Base-by-base conservation (phyloP, 2,113 vertebrate genomes). In the Oncorhynchus kisutch region DNA sequence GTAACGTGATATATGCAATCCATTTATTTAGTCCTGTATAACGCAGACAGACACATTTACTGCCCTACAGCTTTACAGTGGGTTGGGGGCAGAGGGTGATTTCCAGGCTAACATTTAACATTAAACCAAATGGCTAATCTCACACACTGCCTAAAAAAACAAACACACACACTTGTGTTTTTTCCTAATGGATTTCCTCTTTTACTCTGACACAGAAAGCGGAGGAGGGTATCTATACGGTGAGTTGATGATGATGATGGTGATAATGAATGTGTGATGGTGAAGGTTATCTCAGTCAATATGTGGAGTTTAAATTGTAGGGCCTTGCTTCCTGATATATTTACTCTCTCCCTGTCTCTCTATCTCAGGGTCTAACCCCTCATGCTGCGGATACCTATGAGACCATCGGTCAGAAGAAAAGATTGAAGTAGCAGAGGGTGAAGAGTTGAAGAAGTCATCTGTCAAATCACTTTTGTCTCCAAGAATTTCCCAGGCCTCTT, bases 381-480 rank as follows among this genome's bases (percentile, higher is more conserved):
- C 91, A 66, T 0, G 67, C 54, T 14, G 25, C 72, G 22, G 92
- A 92, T 81, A 92, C 90, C 0, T 94, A 94, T 1, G 91, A 94
- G 72, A 89, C 87, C 31, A 90, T 94, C 16, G 76, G 86, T 22
- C 45, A 81, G 75, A 93, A 91, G 76, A 91, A 92, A 73, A 86
- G 73, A 69, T 27, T 9, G 20, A 16, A 72, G 13, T 62, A 70
- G 48, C 22, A 51, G 62, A 62, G 0, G 22, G 65, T 54, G 51
- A 1, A 13, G 13, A 29, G 22, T 18, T 68, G 8, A 2, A 22
- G 25, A 59, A 25, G 20, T 68, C 54, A 31, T 59, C 16, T n/a
- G 34, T 82, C 39, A 45, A 45, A 45, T 45, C 39, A 45, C 22
- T 51, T n/a, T 20, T 72, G 11, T 20, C 59, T 57, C 59, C 18